A percentile compares a stretch with the other conserved stretches of the same genome.
Evolutionary conservation across 2,113 vertebrate genomes (phyloP).

Genomic region (Hyperopisus bebe): DNA sequence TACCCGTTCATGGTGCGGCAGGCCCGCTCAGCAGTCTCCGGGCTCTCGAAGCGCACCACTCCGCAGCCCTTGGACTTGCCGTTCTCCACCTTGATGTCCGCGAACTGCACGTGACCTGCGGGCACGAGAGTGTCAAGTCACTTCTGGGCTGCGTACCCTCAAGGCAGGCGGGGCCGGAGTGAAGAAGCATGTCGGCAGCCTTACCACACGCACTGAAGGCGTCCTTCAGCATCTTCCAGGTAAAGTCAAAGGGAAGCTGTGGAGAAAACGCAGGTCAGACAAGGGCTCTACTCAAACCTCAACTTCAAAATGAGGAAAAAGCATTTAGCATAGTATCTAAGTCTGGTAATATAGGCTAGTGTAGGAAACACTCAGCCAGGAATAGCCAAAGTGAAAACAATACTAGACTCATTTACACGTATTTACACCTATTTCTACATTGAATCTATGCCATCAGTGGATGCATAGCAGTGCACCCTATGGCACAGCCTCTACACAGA

Average conservation of each 20-base stretch:
- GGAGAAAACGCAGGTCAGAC: slow-evolving; percentile 16
- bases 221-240: slow-evolving; percentile 98
- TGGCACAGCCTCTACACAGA: background rate
- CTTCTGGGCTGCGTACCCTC: background rate
- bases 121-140: background rate
- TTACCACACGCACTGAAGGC: slow-evolving; percentile 93
- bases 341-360: background rate
- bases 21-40: slow-evolving; percentile 85
- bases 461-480: background rate
- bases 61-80: slow-evolving; percentile 98
- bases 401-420: background rate
- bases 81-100: slow-evolving; percentile 97
- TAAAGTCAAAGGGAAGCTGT: slow-evolving; percentile 95
- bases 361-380: background rate
- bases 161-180: background rate
- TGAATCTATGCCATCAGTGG: background rate
- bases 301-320: background rate
- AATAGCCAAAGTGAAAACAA: background rate
- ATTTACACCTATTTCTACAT: background rate
- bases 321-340: background rate
- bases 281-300: background rate
- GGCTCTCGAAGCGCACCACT: slow-evolving; percentile 88
- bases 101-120: slow-evolving; percentile 87
- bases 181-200: slow-evolving; percentile 25
- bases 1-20: slow-evolving; percentile 94